Conservation (phyloP, 2,888 invertebrate genomes). For the Eledona agricola region DNA sequence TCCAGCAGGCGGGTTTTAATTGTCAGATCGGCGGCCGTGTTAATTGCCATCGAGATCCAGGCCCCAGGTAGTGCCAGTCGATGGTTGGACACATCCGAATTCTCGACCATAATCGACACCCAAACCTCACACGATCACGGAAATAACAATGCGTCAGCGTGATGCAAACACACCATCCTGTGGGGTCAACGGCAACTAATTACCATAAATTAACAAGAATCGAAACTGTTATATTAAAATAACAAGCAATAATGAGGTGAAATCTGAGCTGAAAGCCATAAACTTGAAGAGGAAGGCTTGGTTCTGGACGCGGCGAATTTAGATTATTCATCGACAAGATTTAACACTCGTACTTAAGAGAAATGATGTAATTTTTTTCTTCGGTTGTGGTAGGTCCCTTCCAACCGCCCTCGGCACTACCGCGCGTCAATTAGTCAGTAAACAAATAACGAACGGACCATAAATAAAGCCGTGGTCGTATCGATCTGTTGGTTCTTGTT, state of each 20-base stretch:
- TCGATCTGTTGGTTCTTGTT: slow-evolving; percentile 38
- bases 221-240: too few relatives aligned
- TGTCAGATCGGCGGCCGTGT: slow-evolving; percentile 58
- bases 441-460: slow-evolving; percentile 61
- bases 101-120: slow-evolving; percentile 25
- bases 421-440: slow-evolving; percentile 59
- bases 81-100: slow-evolving; percentile 27
- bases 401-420: slow-evolving; percentile 45
- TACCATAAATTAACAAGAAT: slow-evolving; percentile 19
- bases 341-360: too few relatives aligned
- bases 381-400: too few relatives aligned
- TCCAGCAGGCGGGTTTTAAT: slow-evolving; percentile 59
- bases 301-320: too few relatives aligned
- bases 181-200: slow-evolving; percentile 14
- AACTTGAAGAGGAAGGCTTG: too few relatives aligned
- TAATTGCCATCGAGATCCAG: slow-evolving; percentile 51
- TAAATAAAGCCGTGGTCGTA: slow-evolving; percentile 57
- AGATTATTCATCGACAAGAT: too few relatives aligned
- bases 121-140: slow-evolving; percentile 40
- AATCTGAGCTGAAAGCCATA: too few relatives aligned
- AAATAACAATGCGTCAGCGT: slow-evolving; percentile 33
- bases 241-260: too few relatives aligned
- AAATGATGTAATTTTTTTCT: too few relatives aligned
- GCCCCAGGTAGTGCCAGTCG: slow-evolving; percentile 40
- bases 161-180: slow-evolving; percentile 8